These are phyloP conservation scores for Gymnodraco acuticeps DNA, from an alignment of 2,797 vertebrate genomes.

Conservation along the genomic window DNA sequence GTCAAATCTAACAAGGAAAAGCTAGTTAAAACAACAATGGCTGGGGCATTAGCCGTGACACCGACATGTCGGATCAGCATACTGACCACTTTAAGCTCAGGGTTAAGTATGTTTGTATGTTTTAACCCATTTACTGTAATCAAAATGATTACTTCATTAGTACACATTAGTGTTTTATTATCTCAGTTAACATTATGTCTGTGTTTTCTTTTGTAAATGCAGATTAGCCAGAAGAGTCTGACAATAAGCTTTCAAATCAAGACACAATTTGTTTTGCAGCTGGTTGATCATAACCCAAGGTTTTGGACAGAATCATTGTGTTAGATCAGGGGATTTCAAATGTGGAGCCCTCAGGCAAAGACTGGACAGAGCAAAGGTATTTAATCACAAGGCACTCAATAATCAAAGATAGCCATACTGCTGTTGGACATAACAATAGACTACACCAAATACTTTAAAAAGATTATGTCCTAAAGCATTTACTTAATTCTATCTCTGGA, in stretches of 20 bases:
- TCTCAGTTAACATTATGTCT: not conserved
- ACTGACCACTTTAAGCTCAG: not conserved
- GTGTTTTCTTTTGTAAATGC: not conserved
- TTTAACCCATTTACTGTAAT: conserved; percentile 11
- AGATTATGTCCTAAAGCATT: no score
- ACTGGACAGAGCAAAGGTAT: no score
- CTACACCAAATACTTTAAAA: no score
- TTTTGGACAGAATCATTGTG: not conserved
- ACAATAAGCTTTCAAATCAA: not conserved
- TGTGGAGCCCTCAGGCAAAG: no score
- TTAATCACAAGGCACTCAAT: no score
- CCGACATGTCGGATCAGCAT: conserved; percentile 5
- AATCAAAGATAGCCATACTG: no score
- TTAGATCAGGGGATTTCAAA: not conserved
- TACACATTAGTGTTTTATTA: no score
- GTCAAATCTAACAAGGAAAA: conserved; percentile 20
- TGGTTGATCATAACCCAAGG: not conserved
- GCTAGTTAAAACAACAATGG: conserved; percentile 38
- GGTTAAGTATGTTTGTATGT: conserved; percentile 6
- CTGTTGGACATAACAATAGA: no score
- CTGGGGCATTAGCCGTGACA: conserved; percentile 6
- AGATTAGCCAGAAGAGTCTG: not conserved
- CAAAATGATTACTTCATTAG: not conserved
- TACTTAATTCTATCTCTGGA: no score
- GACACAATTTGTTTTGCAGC: not conserved